Evolutionary conservation across 2,888 invertebrate species (phyloP).

Genomic region (Caenorhabditis sinica): DNA sequence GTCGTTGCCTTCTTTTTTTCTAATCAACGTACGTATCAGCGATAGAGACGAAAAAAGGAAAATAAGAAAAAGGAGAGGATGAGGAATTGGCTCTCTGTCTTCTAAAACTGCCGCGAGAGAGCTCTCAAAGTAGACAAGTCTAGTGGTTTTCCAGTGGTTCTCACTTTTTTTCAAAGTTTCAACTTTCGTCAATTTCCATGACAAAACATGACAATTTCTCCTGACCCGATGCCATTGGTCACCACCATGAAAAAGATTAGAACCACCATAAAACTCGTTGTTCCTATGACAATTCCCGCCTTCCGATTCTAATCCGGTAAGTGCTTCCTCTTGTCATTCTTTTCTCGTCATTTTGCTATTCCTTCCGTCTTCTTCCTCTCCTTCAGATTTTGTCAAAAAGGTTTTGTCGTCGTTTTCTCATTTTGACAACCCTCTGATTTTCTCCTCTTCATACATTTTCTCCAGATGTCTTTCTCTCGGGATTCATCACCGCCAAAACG

Average conservation of each 20-base stretch:
- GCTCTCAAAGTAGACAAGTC: conserved; percentile 20
- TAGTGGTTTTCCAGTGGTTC: background rate
- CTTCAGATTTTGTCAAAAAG: too few relatives aligned
- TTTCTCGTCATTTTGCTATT: conserved; percentile 22
- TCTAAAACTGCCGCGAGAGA: background rate
- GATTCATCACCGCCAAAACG: conserved; percentile 33
- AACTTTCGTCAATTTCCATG: background rate
- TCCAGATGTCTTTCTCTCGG: conserved; percentile 59
- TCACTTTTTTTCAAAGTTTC: background rate
- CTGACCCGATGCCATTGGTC: background rate
- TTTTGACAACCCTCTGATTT: conserved; percentile 10
- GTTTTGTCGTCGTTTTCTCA: background rate
- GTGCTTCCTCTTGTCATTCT: conserved; percentile 37
- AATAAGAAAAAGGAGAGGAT: background rate
- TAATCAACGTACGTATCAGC: conserved; percentile 52
- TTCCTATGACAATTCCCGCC: conserved; percentile 16
- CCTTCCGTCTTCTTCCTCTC: background rate
- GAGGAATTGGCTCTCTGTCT: conserved; percentile 42
- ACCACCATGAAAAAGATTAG: conserved; percentile 13
- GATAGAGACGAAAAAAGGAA: background rate
- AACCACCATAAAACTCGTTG: conserved; percentile 11
- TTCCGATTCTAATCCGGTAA: conserved; percentile 49
- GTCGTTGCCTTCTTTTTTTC: conserved; percentile 5
- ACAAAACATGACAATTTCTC: background rate
- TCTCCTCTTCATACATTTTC: conserved; percentile 1